These are phyloP conservation scores for Dipodomys ordii DNA, from an alignment of 2,113 vertebrate genomes.

Conservation along the genomic window DNA sequence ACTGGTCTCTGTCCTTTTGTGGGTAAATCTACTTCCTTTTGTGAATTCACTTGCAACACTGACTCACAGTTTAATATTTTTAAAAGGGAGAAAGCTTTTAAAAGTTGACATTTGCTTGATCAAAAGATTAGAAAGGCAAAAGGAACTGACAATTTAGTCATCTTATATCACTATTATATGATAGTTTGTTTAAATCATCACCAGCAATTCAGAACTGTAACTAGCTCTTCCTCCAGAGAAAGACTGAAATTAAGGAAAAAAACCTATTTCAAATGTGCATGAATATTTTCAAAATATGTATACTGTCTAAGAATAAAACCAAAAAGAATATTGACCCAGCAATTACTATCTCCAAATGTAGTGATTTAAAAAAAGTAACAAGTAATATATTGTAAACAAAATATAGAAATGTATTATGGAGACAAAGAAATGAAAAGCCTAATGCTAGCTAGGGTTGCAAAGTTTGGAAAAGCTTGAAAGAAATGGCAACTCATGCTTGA, in stretches of 20 bases:
- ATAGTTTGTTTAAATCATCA: background rate
- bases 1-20: too few relatives aligned
- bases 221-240: too few relatives aligned
- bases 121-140: background rate
- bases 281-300: slow-evolving; percentile 8
- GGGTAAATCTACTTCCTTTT: background rate
- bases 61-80: background rate
- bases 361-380: background rate
- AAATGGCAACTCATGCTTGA: background rate
- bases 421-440: background rate
- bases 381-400: background rate
- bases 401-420: background rate
- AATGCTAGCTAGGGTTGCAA: background rate
- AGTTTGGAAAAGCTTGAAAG: background rate
- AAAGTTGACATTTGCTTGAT: background rate
- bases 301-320: background rate
- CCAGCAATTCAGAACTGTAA: background rate
- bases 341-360: background rate
- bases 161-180: background rate
- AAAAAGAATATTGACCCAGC: background rate
- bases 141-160: background rate
- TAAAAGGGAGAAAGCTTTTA: background rate
- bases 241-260: too few relatives aligned
- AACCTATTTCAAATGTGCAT: background rate
- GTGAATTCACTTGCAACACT: background rate